A percentile compares a stretch with the other conserved stretches of the same genome.
Conservation (phyloP, 1,140 invertebrate species). For the Solen grandis region DNA sequence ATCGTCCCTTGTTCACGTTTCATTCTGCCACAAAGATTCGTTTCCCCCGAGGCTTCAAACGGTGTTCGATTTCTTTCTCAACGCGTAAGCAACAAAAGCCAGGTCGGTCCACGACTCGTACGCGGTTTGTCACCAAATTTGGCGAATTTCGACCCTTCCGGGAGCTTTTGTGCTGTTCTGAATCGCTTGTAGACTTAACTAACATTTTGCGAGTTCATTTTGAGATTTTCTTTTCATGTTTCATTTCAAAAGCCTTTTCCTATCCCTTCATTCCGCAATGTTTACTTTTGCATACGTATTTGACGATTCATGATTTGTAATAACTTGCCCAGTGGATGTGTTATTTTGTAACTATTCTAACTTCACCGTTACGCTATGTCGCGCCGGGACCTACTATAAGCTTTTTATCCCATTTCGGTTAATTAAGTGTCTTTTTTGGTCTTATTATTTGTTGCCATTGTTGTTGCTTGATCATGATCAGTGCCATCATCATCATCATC, state of each 20-base stretch:
- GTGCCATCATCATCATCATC: too few species aligned
- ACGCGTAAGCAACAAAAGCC: slow-evolving; percentile 37
- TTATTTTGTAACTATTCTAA: background rate
- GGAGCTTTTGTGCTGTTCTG: slow-evolving; percentile 17
- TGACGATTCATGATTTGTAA: background rate
- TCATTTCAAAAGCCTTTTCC: background rate
- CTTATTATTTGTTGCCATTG: too few species aligned
- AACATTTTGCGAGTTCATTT: slow-evolving; percentile 52
- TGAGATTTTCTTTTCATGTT: slow-evolving; percentile 3
- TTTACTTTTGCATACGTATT: slow-evolving; percentile 13
- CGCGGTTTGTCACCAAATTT: slow-evolving; percentile 43
- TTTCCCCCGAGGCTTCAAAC: slow-evolving; percentile 32
- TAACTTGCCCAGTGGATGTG: background rate
- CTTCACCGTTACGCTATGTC: background rate
- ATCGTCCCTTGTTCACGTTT: slow-evolving; percentile 45
- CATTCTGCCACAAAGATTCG: slow-evolving; percentile 29
- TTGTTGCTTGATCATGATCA: too few species aligned
- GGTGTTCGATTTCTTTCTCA: slow-evolving; percentile 49
- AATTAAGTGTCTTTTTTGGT: too few species aligned
- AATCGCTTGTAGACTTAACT: slow-evolving; percentile 7
- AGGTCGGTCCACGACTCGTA: slow-evolving; percentile 35
- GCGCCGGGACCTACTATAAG: too few species aligned
- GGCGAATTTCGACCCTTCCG: slow-evolving; percentile 50
- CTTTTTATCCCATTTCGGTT: too few species aligned
- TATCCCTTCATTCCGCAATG: too few species aligned